A percentile compares a stretch with the other conserved stretches of the same genome.
Evolutionary conservation across 2,113 vertebrate species (phyloP).

Genomic region (Arvicanthis niloticus): DNA sequence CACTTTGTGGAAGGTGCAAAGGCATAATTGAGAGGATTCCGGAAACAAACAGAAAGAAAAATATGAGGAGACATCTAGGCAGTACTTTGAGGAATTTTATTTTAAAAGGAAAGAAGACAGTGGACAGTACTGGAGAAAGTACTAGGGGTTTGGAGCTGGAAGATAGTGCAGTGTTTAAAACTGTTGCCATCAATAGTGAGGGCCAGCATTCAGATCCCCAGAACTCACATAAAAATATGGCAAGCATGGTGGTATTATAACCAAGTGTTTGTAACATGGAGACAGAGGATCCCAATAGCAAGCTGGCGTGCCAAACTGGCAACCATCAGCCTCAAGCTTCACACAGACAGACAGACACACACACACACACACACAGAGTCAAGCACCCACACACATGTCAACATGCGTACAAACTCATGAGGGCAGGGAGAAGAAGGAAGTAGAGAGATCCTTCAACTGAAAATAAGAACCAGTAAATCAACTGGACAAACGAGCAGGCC

Average conservation of each 20-base stretch:
- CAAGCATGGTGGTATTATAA: background rate
- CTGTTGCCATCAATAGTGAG: too few species aligned
- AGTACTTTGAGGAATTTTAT: constrained; percentile 26
- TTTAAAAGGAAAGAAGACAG: constrained; percentile 11
- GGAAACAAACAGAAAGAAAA: constrained; percentile 2
- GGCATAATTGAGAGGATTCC: background rate
- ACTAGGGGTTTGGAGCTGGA: background rate
- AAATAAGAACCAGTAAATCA: background rate
- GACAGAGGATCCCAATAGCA: background rate
- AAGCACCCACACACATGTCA: background rate
- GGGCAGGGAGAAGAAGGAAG: background rate
- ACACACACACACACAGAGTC: background rate
- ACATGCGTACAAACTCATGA: background rate
- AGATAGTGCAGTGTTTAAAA: background rate
- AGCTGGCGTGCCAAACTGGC: background rate
- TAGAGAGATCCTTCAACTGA: background rate
- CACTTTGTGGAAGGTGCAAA: background rate
- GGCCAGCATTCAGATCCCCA: background rate
- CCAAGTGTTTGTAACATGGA: background rate
- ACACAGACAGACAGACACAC: background rate
- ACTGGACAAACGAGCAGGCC: background rate
- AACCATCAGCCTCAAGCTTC: background rate
- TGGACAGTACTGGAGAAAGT: background rate
- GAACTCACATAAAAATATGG: background rate
- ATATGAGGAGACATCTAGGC: background rate